Percentiles rank a stretch among this genome's conserved stretches.
Conservation (phyloP, 1,140 invertebrate genomes). For the Eriocheir sinensis region DNA sequence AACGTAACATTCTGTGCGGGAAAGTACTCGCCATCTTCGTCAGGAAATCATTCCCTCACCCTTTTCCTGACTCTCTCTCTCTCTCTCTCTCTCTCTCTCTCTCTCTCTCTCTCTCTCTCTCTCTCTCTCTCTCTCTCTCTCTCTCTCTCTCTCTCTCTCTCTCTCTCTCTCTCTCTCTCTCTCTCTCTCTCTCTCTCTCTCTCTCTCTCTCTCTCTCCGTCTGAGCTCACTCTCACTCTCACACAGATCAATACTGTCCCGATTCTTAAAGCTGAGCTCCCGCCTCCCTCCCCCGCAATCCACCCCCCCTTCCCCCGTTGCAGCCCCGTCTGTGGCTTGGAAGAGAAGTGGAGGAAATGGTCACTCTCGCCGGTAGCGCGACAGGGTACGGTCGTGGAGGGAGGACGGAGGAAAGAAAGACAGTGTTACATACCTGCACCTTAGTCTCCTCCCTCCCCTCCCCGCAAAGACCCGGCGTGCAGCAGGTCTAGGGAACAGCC, state of each 20-base stretch:
- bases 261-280: conserved; percentile 14
- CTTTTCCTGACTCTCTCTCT: conserved; percentile 12
- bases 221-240: not conserved
- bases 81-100: conserved; percentile 36
- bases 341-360: not conserved
- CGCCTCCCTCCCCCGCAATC: not conserved
- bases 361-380: not conserved
- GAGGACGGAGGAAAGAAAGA: not conserved
- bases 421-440: not conserved
- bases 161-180: conserved; percentile 22
- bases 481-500: no score
- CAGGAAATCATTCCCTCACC: not conserved
- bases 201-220: not conserved
- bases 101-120: not conserved
- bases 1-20: no score
- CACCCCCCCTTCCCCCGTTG: not conserved
- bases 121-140: not conserved
- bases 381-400: not conserved
- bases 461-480: no score
- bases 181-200: conserved; percentile 22
- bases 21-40: not conserved
- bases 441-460: not conserved
- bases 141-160: conserved; percentile 22
- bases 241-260: conserved; percentile 2
- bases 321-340: not conserved